These are phyloP conservation scores for Lasioglossum albipes DNA, from an alignment of 1,140 invertebrate species.

Conservation along the genomic window DNA sequence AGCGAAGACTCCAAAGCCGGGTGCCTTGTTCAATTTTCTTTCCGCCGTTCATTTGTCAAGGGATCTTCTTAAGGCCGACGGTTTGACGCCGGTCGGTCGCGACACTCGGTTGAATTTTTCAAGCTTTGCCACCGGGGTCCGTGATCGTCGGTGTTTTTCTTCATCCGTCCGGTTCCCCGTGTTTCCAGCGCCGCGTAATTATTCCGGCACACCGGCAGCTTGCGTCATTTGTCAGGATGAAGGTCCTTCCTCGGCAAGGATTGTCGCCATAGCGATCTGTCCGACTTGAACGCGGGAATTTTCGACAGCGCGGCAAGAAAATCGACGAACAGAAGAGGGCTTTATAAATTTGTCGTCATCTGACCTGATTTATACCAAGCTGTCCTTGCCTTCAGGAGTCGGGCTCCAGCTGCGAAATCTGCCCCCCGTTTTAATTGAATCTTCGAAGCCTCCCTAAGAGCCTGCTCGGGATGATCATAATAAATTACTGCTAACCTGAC, in stretches of 20 bases:
- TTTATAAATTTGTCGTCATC: constrained; percentile 8
- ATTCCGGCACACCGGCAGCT: constrained; percentile 46
- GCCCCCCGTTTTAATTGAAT: neutral
- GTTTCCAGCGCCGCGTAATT: constrained; percentile 68
- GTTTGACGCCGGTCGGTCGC: constrained; percentile 47
- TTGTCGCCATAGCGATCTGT: neutral
- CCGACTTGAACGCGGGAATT: neutral
- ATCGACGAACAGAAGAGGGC: neutral
- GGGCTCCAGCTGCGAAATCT: neutral
- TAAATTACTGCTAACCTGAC: too few species aligned
- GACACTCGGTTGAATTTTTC: constrained; percentile 73
- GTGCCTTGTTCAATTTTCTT: constrained; percentile 20
- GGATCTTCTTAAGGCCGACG: constrained; percentile 55
- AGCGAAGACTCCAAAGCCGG: too few species aligned
- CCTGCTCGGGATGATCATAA: too few species aligned
- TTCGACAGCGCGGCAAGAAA: constrained; percentile 5
- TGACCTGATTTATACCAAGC: neutral
- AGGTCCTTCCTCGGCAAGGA: constrained; percentile 51
- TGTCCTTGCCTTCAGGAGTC: neutral
- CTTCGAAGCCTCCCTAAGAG: too few species aligned
- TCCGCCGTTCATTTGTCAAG: constrained; percentile 65
- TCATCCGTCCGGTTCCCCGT: constrained; percentile 51
- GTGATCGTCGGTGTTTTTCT: constrained; percentile 58
- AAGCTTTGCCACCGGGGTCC: constrained; percentile 53
- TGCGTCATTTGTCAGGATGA: constrained; percentile 72